These are phyloP conservation scores for Aphidius ervi DNA, from an alignment of 1,140 invertebrate species.

Conservation along the genomic window DNA sequence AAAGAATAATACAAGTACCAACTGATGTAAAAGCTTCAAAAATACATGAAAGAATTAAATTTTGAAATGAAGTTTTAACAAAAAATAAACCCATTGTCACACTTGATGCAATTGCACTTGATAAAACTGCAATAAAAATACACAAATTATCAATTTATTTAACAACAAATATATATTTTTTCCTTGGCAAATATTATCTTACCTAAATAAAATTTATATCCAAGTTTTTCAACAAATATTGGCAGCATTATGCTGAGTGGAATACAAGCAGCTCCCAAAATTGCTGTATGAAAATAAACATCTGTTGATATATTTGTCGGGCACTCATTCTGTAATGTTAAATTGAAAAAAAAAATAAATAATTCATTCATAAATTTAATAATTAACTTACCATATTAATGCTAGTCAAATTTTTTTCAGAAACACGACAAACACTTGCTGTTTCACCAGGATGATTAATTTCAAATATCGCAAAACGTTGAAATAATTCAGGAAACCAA, in stretches of 20 bases:
- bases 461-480: slow-evolving; percentile 58
- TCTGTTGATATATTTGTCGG: slow-evolving; percentile 23
- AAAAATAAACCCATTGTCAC: slow-evolving; percentile 42
- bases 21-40: slow-evolving; percentile 35
- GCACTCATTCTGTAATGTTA: slow-evolving; percentile 5
- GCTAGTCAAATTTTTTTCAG: slow-evolving; percentile 23
- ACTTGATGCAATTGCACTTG: slow-evolving; percentile 38
- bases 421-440: slow-evolving; percentile 59
- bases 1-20: slow-evolving; percentile 33
- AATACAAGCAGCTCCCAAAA: slow-evolving; percentile 38
- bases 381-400: slow-evolving; percentile 15
- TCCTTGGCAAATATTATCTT: slow-evolving; percentile 3
- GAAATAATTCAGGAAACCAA: slow-evolving; percentile 67
- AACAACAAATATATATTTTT: background rate
- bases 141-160: background rate
- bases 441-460: slow-evolving; percentile 49
- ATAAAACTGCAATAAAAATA: slow-evolving; percentile 30
- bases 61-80: slow-evolving; percentile 39
- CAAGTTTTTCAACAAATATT: slow-evolving; percentile 33
- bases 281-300: slow-evolving; percentile 37
- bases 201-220: slow-evolving; percentile 35
- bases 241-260: slow-evolving; percentile 37
- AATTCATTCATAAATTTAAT: background rate
- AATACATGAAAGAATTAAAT: slow-evolving; percentile 43
- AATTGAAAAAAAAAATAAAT: slow-evolving; percentile 1